Percentiles rank a stretch among this genome's conserved stretches.
phyloP scores from a whole-genome alignment of 2,113 vertebrate species.

The Psittacara wagleri region DNA sequence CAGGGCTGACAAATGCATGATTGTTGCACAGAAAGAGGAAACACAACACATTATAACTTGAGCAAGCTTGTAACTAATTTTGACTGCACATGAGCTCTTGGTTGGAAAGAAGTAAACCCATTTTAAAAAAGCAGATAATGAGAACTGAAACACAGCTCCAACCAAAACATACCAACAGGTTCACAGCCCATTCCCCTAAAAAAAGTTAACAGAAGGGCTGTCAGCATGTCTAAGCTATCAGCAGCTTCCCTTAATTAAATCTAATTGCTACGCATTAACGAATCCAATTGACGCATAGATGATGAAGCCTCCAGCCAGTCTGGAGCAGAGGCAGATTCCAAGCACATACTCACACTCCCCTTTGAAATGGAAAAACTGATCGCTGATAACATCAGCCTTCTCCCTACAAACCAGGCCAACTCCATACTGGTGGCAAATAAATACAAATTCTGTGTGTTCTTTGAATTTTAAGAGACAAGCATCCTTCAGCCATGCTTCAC shows the following conservation, averaged over 20 bases:
- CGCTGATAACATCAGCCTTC: background rate
- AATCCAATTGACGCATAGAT: constrained; percentile 50
- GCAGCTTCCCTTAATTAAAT: constrained; percentile 65
- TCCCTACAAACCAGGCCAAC: background rate
- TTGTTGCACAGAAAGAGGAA: background rate
- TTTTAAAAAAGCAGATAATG: background rate
- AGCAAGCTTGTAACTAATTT: background rate
- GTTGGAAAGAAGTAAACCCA: background rate
- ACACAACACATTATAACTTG: background rate
- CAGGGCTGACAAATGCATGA: background rate
- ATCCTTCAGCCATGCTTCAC: background rate
- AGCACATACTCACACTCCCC: background rate
- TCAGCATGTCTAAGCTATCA: constrained; percentile 49
- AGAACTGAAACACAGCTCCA: background rate
- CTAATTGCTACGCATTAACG: constrained; percentile 48
- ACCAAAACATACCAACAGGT: background rate
- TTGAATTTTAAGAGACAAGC: background rate
- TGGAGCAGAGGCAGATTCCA: background rate
- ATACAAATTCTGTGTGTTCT: background rate
- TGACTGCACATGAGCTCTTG: background rate
- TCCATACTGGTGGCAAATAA: background rate
- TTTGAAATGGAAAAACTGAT: background rate
- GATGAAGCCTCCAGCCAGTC: constrained; percentile 31
- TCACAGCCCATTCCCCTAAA: constrained; percentile 53
- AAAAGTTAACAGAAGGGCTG: constrained; percentile 65